Conservation (phyloP, 1,140 invertebrate genomes). For the Ceratina australensis region DNA sequence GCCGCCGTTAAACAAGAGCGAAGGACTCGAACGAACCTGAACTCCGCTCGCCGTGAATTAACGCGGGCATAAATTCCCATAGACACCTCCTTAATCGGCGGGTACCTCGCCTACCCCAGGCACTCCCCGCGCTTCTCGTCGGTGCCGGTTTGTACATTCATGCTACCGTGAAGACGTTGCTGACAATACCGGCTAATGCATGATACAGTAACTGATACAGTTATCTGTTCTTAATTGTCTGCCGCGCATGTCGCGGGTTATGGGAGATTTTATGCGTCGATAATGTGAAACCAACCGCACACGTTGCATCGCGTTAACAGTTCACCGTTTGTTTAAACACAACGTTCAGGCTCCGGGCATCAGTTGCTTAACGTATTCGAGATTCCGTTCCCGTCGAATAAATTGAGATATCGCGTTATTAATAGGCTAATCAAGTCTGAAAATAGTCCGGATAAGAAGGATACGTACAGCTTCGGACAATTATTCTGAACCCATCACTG, state of each 20-base stretch:
- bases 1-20: constrained; percentile 62
- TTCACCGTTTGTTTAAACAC: constrained; percentile 5
- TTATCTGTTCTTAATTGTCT: constrained; percentile 59
- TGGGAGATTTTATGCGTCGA: constrained; percentile 45
- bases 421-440: neutral
- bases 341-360: neutral
- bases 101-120: constrained; percentile 48
- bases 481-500: no score
- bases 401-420: neutral
- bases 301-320: constrained; percentile 18
- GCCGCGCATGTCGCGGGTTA: constrained; percentile 35
- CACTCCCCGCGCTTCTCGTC: neutral
- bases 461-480: no score
- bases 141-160: constrained; percentile 27
- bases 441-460: no score
- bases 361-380: neutral
- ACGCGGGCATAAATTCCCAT: constrained; percentile 65
- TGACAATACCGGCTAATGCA: constrained; percentile 52
- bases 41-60: constrained; percentile 59
- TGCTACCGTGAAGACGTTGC: constrained; percentile 45
- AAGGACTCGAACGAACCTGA: constrained; percentile 58
- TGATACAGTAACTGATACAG: constrained; percentile 64
- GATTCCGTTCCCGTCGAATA: neutral
- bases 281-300: constrained; percentile 32
- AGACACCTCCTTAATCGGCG: constrained; percentile 65